phyloP scores from a whole-genome alignment of 2,888 invertebrate species.

The Zygaena filipendulae region DNA sequence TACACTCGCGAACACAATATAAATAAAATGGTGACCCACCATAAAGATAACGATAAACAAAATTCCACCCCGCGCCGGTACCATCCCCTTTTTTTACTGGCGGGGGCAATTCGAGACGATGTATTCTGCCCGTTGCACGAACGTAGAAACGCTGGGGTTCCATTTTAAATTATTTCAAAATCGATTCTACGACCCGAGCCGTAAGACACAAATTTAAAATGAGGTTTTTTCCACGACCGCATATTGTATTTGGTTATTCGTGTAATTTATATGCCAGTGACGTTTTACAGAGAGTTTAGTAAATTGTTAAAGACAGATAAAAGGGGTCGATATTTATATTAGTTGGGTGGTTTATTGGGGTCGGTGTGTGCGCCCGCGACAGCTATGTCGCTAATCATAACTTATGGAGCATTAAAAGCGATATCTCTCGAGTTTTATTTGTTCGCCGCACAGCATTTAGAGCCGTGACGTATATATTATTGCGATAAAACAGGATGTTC shows the following conservation, averaged over 20 bases:
- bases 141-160: conserved; percentile 8
- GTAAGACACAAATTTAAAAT: too few relatives aligned
- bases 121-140: conserved; percentile 37
- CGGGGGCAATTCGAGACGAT: conserved; percentile 63
- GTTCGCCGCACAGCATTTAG: not conserved
- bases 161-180: too few relatives aligned
- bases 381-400: conserved; percentile 43
- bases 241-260: too few relatives aligned
- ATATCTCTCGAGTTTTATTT: conserved; percentile 13
- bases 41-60: conserved; percentile 66
- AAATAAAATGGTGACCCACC: conserved; percentile 56
- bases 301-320: conserved; percentile 68
- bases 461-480: not conserved
- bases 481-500: too few relatives aligned
- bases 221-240: too few relatives aligned
- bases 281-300: conserved; percentile 62
- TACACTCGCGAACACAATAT: conserved; percentile 55
- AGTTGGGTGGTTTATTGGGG: conserved; percentile 54
- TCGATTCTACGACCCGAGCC: too few relatives aligned
- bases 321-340: conserved; percentile 62
- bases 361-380: conserved; percentile 34
- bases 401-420: conserved; percentile 36
- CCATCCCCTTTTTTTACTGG: conserved; percentile 64
- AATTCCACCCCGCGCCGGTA: conserved; percentile 51
- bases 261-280: conserved; percentile 62